These are phyloP conservation scores for Pteria penguin DNA, from an alignment of 2,888 invertebrate species.

Conservation along the genomic window DNA sequence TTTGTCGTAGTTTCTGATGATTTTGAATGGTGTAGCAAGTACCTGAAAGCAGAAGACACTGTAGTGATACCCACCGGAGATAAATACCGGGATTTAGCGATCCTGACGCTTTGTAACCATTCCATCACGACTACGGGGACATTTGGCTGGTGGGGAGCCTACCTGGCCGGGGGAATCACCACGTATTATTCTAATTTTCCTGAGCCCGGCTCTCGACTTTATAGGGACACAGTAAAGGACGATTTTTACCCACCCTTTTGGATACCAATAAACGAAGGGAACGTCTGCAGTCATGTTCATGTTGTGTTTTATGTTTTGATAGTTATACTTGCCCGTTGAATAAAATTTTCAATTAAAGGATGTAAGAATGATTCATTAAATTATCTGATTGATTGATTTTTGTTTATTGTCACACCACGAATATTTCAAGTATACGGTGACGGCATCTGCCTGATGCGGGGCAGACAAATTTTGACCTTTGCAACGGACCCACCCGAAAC, in stretches of 20 bases:
- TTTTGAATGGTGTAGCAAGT: conserved; percentile 32
- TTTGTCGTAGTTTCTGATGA: conserved; percentile 49
- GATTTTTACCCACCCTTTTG: conserved; percentile 42
- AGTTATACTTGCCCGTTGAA: no score
- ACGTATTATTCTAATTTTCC: conserved; percentile 44
- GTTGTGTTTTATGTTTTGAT: no score
- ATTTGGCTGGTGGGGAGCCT: conserved; percentile 69
- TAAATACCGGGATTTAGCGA: conserved; percentile 41
- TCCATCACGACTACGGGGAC: conserved; percentile 77
- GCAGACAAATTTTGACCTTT: no score
- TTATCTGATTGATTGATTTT: no score
- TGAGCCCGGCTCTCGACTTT: conserved; percentile 29
- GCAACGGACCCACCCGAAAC: no score
- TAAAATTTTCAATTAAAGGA: no score
- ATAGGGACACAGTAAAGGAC: conserved; percentile 12
- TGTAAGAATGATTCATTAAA: no score
- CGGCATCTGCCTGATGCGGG: no score
- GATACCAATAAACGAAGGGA: conserved; percentile 32
- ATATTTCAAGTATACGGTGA: no score
- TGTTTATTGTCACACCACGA: no score
- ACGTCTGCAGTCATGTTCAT: no score
- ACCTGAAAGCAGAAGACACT: conserved; percentile 27
- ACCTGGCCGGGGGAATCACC: conserved; percentile 60
- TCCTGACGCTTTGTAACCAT: conserved; percentile 70
- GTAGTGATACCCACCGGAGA: conserved; percentile 21